Conservation (phyloP, 1,140 invertebrate species). For the Leptinotarsa defecta region DNA sequence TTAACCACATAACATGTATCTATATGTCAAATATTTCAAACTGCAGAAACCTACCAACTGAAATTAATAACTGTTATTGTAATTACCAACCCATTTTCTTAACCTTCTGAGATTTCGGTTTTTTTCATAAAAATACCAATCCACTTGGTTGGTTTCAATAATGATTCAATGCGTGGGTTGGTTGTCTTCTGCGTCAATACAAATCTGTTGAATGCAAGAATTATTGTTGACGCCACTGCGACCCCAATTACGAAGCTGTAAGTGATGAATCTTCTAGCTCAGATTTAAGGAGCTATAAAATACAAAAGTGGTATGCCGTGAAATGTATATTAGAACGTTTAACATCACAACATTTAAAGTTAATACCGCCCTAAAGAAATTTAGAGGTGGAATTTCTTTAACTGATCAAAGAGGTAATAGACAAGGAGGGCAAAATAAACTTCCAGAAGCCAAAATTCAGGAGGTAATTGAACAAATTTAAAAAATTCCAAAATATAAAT, state of each 20-base stretch:
- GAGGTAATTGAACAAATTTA: not conserved
- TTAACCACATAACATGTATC: no score
- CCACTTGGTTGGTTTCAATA: no score
- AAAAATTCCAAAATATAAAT: not conserved
- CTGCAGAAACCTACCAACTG: no score
- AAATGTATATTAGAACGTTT: not conserved
- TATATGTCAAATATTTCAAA: no score
- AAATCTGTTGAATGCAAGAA: no score
- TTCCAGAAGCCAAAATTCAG: not conserved
- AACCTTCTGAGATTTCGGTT: no score
- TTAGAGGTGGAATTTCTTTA: not conserved
- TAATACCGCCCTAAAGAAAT: not conserved
- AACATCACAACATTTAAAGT: not conserved
- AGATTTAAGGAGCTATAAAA: not conserved
- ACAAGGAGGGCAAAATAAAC: not conserved
- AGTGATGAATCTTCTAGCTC: not conserved
- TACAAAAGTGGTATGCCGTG: not conserved
- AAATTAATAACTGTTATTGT: no score
- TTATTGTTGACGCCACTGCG: no score
- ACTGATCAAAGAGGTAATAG: not conserved
- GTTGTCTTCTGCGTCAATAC: no score
- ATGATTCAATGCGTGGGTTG: no score
- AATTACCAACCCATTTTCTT: no score
- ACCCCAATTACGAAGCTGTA: slow-evolving; percentile 5
- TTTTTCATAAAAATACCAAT: no score